A percentile compares a stretch with the other conserved stretches of the same genome.
Evolutionary conservation across 23 tunicate species (phyloP).

Genomic region (Ciona savignyi): DNA sequence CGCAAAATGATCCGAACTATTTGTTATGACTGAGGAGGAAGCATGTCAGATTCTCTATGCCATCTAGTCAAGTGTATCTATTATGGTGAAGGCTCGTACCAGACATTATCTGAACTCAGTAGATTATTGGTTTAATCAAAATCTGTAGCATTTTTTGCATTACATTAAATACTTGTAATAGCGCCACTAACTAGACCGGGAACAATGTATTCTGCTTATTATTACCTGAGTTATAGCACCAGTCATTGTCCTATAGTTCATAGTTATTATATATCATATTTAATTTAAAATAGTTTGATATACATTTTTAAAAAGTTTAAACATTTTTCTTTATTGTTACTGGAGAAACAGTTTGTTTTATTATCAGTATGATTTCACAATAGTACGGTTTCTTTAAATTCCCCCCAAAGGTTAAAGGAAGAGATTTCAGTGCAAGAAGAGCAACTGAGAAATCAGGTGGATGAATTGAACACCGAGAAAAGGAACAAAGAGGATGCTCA

Average conservation of each 20-base stretch:
- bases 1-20: no score
- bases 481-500: conserved; percentile 28
- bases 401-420: conserved; percentile 42
- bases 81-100: no score
- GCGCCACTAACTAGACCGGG: no score
- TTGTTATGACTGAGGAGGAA: no score
- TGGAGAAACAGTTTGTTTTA: neutral
- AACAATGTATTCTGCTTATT: neutral
- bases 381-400: neutral
- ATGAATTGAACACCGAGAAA: conserved; percentile 22
- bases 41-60: no score
- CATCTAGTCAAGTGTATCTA: no score
- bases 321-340: neutral
- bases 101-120: neutral
- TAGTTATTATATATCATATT: no score
- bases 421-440: conserved; percentile 47
- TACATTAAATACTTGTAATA: no score
- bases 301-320: no score
- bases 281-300: no score
- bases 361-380: neutral
- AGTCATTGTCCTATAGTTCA: neutral
- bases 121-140: no score
- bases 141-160: no score
- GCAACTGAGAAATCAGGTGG: conserved; percentile 24
- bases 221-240: neutral